These are phyloP conservation scores for Limnodromus scolopaceus DNA, from an alignment of 2,797 vertebrate genomes.

Conservation along the genomic window DNA sequence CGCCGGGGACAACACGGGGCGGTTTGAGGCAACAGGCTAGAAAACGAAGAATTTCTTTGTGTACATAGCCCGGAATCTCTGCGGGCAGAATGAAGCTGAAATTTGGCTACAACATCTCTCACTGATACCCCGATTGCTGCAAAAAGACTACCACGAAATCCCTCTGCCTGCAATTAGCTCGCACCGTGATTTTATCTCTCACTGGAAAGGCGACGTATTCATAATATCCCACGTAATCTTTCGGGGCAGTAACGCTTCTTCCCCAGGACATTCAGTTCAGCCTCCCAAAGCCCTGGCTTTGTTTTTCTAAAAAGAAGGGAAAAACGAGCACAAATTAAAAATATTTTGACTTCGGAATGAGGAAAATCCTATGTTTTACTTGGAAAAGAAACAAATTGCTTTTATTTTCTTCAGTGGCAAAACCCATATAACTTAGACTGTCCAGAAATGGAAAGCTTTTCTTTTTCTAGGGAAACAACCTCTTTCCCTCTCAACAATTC, in stretches of 20 bases:
- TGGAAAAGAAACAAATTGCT: neutral
- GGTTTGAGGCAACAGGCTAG: neutral
- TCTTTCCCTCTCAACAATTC: neutral
- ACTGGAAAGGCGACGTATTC: accelerated
- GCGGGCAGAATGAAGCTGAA: neutral
- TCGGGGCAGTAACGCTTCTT: accelerated
- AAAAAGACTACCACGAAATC: neutral
- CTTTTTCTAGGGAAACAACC: neutral
- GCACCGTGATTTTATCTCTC: neutral
- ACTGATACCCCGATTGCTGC: neutral
- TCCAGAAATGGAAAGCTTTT: neutral
- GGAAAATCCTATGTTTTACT: accelerated
- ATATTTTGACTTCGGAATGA: neutral
- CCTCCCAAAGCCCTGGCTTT: neutral
- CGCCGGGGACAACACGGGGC: accelerated
- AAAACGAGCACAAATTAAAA: neutral
- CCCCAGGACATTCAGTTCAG: neutral
- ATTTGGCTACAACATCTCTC: neutral
- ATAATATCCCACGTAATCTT: accelerated
- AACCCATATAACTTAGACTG: neutral
- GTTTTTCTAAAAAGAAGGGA: neutral
- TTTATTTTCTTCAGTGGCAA: neutral
- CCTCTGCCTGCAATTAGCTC: neutral
- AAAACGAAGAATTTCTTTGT: neutral
- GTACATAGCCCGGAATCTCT: neutral